These are phyloP conservation scores for Apodemia duryi DNA, from an alignment of 2,888 invertebrate genomes.

Conservation along the genomic window DNA sequence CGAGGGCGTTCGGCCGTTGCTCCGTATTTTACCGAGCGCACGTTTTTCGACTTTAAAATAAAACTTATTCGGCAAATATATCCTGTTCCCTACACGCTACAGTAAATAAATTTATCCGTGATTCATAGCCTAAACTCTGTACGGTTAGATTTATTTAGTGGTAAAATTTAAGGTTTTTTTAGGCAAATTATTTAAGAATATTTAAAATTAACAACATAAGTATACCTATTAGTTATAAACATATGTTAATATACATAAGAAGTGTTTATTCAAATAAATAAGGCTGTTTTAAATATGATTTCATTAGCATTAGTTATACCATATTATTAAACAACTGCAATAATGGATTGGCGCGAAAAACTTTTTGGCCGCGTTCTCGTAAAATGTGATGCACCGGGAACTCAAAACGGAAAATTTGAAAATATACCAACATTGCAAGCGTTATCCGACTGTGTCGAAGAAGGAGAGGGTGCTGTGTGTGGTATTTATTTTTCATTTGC, in stretches of 20 bases:
- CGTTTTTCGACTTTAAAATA: conserved; percentile 53
- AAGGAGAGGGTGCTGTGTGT: conserved; percentile 73
- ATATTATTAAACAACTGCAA: conserved; percentile 28
- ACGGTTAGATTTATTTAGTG: neutral
- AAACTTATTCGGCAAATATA: conserved; percentile 43
- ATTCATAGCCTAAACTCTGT: conserved; percentile 15
- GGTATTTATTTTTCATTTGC: conserved; percentile 86
- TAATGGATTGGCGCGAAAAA: conserved; percentile 81
- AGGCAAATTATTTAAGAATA: neutral
- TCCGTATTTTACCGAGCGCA: conserved; percentile 37
- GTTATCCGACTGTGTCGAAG: conserved; percentile 64
- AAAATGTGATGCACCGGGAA: conserved; percentile 66
- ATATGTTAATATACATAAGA: neutral
- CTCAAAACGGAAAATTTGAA: conserved; percentile 67
- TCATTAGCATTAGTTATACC: neutral
- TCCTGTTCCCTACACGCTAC: conserved; percentile 32
- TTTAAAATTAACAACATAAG: neutral
- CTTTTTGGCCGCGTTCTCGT: conserved; percentile 79
- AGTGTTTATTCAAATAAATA: neutral
- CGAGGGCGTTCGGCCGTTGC: conserved; percentile 58
- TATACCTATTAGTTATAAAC: neutral
- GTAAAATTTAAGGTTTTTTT: neutral
- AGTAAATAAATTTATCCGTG: conserved; percentile 23
- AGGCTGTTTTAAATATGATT: conserved; percentile 1
- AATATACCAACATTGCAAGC: conserved; percentile 66